Conservation (phyloP, 2,888 invertebrate genomes). For the Hedya salicella region DNA sequence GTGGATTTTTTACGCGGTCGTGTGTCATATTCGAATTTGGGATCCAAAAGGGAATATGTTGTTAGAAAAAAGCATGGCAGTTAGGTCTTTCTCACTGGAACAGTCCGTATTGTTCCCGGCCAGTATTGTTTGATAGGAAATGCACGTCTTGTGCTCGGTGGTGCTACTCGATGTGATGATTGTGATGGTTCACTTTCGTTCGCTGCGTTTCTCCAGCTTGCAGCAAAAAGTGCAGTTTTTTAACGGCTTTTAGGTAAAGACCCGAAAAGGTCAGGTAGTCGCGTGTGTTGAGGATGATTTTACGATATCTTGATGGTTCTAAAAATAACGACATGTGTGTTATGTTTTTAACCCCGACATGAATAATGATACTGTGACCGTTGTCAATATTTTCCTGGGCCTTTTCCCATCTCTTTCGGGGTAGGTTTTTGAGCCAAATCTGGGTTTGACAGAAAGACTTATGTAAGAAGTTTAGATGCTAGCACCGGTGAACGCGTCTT, state of each 20-base stretch:
- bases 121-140: conserved; percentile 58
- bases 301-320: conserved; percentile 4
- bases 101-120: conserved; percentile 52
- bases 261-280: conserved; percentile 32
- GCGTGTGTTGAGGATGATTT: conserved; percentile 8
- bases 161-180: conserved; percentile 34
- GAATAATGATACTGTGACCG: too few relatives aligned
- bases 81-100: not conserved
- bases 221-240: conserved; percentile 32
- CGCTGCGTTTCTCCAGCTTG: conserved; percentile 9
- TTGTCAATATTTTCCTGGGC: too few relatives aligned
- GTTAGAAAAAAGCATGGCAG: not conserved
- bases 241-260: conserved; percentile 25
- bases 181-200: conserved; percentile 27
- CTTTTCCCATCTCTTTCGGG: too few relatives aligned
- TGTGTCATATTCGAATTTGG: conserved; percentile 57
- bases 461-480: too few relatives aligned
- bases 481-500: too few relatives aligned
- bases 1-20: conserved; percentile 64
- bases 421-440: too few relatives aligned
- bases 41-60: conserved; percentile 3
- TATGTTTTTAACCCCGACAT: not conserved
- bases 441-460: too few relatives aligned
- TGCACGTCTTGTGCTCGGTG: conserved; percentile 63
- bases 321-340: conserved; percentile 6